Evolutionary conservation across 2,888 invertebrate genomes (phyloP).

Genomic region (Fabriciana adippe): DNA sequence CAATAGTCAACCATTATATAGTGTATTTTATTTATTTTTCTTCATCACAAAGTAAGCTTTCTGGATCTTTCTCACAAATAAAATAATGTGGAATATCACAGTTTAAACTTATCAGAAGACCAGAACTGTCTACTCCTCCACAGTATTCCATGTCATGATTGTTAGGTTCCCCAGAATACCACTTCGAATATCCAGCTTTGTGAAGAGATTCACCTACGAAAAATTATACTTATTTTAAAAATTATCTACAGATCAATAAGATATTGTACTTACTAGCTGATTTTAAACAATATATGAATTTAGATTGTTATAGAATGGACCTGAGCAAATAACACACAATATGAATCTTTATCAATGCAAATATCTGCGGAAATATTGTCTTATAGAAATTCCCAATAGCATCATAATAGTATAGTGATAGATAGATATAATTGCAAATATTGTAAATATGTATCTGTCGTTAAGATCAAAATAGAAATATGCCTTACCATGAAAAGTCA

Average conservation of each 20-base stretch:
- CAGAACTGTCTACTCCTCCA: slow-evolving; percentile 48
- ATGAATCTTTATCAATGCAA: too few species aligned
- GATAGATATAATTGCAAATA: not conserved
- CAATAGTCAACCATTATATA: too few species aligned
- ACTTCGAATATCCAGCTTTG: slow-evolving; percentile 53
- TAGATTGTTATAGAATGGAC: not conserved
- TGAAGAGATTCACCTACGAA: slow-evolving; percentile 50
- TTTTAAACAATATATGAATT: not conserved
- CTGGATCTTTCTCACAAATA: slow-evolving; percentile 49
- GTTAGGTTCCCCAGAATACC: slow-evolving; percentile 50
- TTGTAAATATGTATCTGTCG: not conserved
- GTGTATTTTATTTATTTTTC: too few species aligned
- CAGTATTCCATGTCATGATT: slow-evolving; percentile 48
- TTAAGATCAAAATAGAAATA: not conserved
- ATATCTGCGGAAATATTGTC: too few species aligned
- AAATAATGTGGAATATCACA: slow-evolving; percentile 46
- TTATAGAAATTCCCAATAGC: not conserved
- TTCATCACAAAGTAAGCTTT: slow-evolving; percentile 34
- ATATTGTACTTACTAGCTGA: not conserved
- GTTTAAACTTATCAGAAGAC: slow-evolving; percentile 50
- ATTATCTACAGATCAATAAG: not conserved
- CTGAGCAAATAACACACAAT: too few species aligned
- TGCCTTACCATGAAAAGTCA: slow-evolving; percentile 41
- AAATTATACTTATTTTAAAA: not conserved
- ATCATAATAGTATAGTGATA: not conserved